Evolutionary conservation across 2,113 vertebrate species (phyloP).

Genomic region (Empidonax alnorum): DNA sequence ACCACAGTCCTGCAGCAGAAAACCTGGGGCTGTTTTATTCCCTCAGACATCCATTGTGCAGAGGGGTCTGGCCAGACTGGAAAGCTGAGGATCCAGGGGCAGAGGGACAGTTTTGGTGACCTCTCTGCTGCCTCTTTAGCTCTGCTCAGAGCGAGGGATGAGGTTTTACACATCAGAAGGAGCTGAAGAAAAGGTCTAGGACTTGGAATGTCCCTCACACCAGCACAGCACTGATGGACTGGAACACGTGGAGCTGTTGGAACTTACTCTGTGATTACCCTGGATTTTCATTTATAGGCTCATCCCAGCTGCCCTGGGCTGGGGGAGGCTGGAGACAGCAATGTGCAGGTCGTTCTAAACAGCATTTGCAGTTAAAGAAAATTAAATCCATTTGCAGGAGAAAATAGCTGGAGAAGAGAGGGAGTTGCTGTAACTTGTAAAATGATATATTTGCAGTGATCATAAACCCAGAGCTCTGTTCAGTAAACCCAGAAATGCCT

Average conservation of each 20-base stretch:
- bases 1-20: neutral
- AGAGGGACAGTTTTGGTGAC: neutral
- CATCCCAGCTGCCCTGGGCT: neutral
- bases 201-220: neutral
- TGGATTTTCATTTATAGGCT: neutral
- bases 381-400: neutral
- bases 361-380: neutral
- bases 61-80: neutral
- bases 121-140: neutral
- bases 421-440: slow-evolving; percentile 15
- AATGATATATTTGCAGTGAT: neutral
- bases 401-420: neutral
- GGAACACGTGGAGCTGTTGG: neutral
- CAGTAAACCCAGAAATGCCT: slow-evolving; percentile 14
- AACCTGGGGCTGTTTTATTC: neutral
- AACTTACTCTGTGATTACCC: neutral
- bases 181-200: neutral
- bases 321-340: neutral
- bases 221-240: neutral
- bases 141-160: neutral
- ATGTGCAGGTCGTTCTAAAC: neutral
- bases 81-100: neutral
- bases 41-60: neutral
- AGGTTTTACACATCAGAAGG: neutral
- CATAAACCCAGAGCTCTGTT: neutral